These are phyloP conservation scores for Anarrhichthys ocellatus DNA, from an alignment of 2,113 vertebrate species.

Conservation along the genomic window DNA sequence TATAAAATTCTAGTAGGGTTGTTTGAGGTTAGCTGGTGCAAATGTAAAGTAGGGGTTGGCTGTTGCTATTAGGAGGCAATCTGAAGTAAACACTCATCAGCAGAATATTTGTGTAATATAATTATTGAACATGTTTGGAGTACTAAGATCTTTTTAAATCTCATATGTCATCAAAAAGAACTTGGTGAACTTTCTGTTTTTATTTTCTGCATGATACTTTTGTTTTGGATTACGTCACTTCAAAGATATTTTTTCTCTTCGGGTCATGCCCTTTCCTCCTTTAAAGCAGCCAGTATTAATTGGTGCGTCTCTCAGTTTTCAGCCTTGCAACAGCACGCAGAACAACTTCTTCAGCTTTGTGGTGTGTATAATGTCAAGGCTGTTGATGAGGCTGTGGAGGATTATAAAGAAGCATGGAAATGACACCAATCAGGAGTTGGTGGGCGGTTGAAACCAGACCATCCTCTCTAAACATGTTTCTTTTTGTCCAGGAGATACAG, in stretches of 20 bases:
- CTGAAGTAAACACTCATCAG: neutral
- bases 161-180: neutral
- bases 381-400: neutral
- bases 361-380: no score
- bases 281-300: neutral
- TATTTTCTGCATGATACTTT: neutral
- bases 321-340: neutral
- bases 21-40: neutral
- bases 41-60: neutral
- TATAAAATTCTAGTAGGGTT: neutral
- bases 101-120: neutral
- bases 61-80: neutral
- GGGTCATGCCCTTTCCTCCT: neutral
- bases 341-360: neutral
- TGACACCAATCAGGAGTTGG: neutral
- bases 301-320: neutral
- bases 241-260: neutral
- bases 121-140: neutral
- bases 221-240: conserved; percentile 5
- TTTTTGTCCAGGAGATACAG: neutral
- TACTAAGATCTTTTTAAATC: neutral
- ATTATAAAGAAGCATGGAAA: neutral
- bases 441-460: neutral
- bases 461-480: neutral
- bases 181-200: neutral